Base-by-base conservation (phyloP, 2,888 invertebrate genomes). In the Drosophila meridiana region DNA sequence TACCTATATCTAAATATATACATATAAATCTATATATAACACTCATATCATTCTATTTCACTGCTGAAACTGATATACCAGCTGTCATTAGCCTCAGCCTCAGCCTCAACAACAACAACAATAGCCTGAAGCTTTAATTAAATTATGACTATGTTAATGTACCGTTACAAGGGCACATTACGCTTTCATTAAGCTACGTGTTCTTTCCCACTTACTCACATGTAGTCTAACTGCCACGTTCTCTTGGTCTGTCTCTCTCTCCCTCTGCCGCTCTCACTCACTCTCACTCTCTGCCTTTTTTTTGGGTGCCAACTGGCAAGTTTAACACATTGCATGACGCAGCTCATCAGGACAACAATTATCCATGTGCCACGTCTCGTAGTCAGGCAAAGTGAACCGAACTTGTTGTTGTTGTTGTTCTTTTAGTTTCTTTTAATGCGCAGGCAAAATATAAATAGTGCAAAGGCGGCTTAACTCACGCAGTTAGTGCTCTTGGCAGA, bases 61-160 rank as follows among this genome's bases (percentile, higher is more conserved):
- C 45, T 34, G 14, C 3, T 34, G 36, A 50, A 50, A 47, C 28
- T 64, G 69, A 55, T 67, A 59, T 67, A 7, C 6, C 38, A 42
- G 9, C 73, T 70, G 60, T 70, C 64, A 80, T 79, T 68, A 79
- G 70, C 65, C 61, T 32, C 34, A 34, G 34, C 8, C 34, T 1
- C 2, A 30, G 14, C 50, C 26, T 3, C 48, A 62, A 26, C 56
- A 40, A 62, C 55, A 74, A 26, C 43, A 66, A 36, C 56, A 65
- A 40, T 13, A 32, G 40, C 55, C 63, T 65, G 60, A 56, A 53
- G 77, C 71, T 82, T 85, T 91, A 90, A 90, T 90, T 91, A 91
- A 90, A 90, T 90, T 90, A 91, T 90, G 90, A 85, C 90, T 83
- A 78, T 80, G 82, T 81, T 90, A 91, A 91, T 91, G 90, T 89